Evolutionary conservation across 1,140 invertebrate genomes (phyloP).

Genomic region (Ceratitis capitata): DNA sequence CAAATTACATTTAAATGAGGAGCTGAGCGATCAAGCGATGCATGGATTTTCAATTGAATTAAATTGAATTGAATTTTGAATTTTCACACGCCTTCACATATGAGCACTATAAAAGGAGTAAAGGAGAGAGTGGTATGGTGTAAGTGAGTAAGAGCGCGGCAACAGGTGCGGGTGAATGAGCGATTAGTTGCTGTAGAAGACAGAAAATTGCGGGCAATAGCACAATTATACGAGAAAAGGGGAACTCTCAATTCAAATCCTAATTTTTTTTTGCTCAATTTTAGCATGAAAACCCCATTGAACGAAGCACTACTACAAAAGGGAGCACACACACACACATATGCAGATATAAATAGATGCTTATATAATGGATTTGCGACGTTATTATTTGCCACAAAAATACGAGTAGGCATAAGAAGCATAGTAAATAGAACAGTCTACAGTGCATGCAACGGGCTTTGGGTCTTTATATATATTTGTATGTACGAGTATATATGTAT

Average conservation of each 20-base stretch:
- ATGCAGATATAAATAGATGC: too few species aligned
- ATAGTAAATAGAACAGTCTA: too few species aligned
- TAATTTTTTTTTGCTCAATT: neutral
- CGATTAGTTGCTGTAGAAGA: neutral
- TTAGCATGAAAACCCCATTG: constrained; percentile 8
- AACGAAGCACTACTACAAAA: neutral
- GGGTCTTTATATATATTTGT: too few species aligned
- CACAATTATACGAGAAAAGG: neutral
- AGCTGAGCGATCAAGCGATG: constrained; percentile 17
- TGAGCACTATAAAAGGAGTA: neutral
- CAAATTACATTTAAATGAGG: constrained; percentile 34
- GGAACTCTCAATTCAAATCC: constrained; percentile 5
- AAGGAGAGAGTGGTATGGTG: neutral
- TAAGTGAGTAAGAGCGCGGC: too few species aligned
- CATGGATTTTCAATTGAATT: constrained; percentile 34
- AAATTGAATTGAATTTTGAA: constrained; percentile 27
- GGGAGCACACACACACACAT: neutral
- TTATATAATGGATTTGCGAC: neutral
- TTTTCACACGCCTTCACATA: constrained; percentile 33
- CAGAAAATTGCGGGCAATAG: neutral
- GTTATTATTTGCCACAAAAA: constrained; percentile 26
- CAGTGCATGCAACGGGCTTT: too few species aligned
- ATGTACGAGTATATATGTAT: neutral
- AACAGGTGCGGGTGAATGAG: constrained; percentile 5
- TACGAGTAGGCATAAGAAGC: neutral